Percentiles rank a stretch among this genome's conserved stretches.
Conservation (phyloP, 2,113 vertebrate genomes). For the Chauna torquata region DNA sequence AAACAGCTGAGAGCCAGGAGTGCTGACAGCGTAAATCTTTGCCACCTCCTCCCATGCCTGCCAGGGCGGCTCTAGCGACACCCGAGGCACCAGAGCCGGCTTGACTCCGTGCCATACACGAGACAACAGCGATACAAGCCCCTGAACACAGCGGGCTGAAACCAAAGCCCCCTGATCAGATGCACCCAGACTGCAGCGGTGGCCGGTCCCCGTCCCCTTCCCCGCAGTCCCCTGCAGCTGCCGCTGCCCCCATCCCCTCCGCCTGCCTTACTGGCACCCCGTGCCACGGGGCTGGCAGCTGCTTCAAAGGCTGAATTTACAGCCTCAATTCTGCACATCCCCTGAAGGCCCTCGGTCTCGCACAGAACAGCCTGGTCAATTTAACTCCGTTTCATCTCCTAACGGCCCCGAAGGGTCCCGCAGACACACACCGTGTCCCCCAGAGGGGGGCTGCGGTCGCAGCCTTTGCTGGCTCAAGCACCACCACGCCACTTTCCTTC, state of each 20-base stretch:
- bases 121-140: neutral
- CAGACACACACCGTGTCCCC: neutral
- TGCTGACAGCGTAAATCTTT: conserved; percentile 36
- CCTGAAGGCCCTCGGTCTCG: neutral
- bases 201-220: neutral
- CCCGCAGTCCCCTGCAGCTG: neutral
- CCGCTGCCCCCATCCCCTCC: neutral
- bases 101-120: conserved; percentile 14
- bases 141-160: neutral
- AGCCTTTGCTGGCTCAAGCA: neutral
- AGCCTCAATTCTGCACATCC: neutral
- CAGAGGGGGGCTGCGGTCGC: fast-evolving
- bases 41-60: conserved; percentile 39
- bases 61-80: conserved; percentile 33
- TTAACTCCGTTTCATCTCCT: conserved; percentile 39
- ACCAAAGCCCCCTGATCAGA: neutral
- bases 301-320: conserved; percentile 34
- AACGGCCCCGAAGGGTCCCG: neutral
- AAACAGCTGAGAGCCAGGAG: conserved; percentile 3
- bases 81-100: neutral
- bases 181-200: fast-evolving
- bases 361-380: neutral
- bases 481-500: fast-evolving
- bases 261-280: fast-evolving
- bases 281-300: neutral